Evolutionary conservation across 2,797 vertebrate species (phyloP).

Genomic region (Podarcis siculus): DNA sequence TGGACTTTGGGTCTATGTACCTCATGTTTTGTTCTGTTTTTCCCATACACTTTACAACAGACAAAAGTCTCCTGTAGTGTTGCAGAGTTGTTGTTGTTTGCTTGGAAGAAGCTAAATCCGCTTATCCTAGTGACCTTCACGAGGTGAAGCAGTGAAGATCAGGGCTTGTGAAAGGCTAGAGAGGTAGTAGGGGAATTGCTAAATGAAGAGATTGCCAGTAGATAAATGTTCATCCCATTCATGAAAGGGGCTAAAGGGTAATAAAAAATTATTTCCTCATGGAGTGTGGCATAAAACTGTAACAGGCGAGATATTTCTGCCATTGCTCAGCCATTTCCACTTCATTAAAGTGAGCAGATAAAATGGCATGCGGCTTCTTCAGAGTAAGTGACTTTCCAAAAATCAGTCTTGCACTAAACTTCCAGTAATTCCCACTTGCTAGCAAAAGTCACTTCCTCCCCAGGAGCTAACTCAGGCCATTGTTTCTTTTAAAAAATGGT

Average conservation of each 20-base stretch:
- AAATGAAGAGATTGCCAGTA: neutral
- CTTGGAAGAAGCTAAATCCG: slow-evolving; percentile 33
- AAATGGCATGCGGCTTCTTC: neutral
- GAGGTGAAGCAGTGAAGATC: neutral
- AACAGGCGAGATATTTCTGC: slow-evolving; percentile 9
- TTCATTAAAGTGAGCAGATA: neutral
- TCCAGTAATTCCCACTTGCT: slow-evolving; percentile 20
- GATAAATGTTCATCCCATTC: neutral
- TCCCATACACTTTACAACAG: neutral
- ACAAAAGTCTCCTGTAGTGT: neutral
- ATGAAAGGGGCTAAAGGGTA: slow-evolving; percentile 11
- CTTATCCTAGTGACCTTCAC: neutral
- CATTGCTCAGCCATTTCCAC: slow-evolving; percentile 5
- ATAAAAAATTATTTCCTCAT: neutral
- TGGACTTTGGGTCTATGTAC: slow-evolving; percentile 25
- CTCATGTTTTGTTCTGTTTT: slow-evolving; percentile 11
- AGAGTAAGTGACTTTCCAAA: slow-evolving; percentile 1
- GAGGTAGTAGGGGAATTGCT: slow-evolving; percentile 20
- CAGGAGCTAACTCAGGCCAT: slow-evolving; percentile 53
- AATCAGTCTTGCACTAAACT: neutral
- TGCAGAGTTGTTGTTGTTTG: neutral
- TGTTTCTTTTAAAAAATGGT: slow-evolving; percentile 51
- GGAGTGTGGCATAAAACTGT: neutral
- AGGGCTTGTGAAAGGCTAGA: slow-evolving; percentile 27
- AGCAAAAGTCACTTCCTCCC: neutral